Evolutionary conservation across 2,888 invertebrate genomes (phyloP), one percentile per base, ranked within the genome.

Genomic region (Endotricha flammealis): DNA sequence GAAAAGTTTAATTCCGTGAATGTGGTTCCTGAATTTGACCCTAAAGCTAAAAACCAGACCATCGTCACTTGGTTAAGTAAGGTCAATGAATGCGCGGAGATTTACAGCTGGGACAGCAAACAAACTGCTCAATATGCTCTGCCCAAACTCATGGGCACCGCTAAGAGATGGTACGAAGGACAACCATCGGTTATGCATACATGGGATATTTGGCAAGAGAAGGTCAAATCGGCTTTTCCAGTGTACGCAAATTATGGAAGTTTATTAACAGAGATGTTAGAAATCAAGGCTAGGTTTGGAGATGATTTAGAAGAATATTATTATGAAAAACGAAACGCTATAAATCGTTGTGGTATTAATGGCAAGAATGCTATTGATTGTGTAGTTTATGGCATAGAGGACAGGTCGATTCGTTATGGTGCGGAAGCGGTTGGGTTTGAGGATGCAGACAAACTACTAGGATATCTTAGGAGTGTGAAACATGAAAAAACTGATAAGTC

Each of bases 371-470:
- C 51, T 0, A 34, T 48, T 1, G 49, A 48, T 37, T 47, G 47
- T 23, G 41, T 49, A 5, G 24, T 49, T 2, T 40, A 41, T 8
- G 46, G 47, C 0, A 49, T 49, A 11, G 51, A 52, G 8, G 47
- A 49, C 30, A 32, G 47, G 5, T 38, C 43, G 3, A 40, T 49
- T 3, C 35, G 46, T 22, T 42, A 39, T 11, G 38, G 48, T 14
- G 48, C 48, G 0, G 46, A 51, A 35, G 51, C 48, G 2, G 47
- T 38, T 8, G 44, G 43, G 13, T 51, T 46, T 20, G 40, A 33
- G 11, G 44, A 46, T 11, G 38, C 46, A 6, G 48, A 48, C 2
- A 44, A 48, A 31, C 32, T 51, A 10, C 13, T 51, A 11, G 44
- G 39, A 6, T 50, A 37, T 35, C 23, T 50, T 1, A 32, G 42